phyloP scores from a whole-genome alignment of 2,113 vertebrate genomes.

The Calypte anna region DNA sequence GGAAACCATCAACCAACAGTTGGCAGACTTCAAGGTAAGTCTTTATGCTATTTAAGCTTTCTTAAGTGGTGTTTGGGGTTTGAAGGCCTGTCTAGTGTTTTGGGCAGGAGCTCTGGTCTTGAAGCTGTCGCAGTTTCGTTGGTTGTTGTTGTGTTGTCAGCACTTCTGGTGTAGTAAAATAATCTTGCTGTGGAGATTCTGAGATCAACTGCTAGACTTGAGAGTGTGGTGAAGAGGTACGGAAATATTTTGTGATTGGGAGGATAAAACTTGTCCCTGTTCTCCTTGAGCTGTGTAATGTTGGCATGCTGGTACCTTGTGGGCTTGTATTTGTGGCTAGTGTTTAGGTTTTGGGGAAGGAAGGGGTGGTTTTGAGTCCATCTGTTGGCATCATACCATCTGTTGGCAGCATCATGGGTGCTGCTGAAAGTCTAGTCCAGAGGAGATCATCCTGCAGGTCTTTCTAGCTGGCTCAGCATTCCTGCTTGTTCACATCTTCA shows the following conservation, averaged over 20 bases:
- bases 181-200: background rate
- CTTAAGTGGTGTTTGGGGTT: background rate
- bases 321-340: background rate
- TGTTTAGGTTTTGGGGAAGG: background rate
- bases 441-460: background rate
- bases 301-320: background rate
- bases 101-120: background rate
- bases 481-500: background rate
- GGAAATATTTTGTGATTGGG: background rate
- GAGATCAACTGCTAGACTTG: background rate
- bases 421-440: background rate
- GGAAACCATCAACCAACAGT: slow-evolving; percentile 92
- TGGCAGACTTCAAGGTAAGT: slow-evolving; percentile 94
- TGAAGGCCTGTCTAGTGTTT: background rate
- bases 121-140: rapidly evolving
- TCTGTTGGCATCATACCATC: background rate
- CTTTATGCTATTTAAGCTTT: rapidly evolving
- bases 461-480: background rate
- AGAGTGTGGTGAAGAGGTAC: background rate
- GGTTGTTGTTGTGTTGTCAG: background rate
- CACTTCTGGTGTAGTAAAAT: background rate
- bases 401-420: background rate
- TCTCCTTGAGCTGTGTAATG: background rate
- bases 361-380: background rate
- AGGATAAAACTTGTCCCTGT: background rate